phyloP scores from a whole-genome alignment of 2,113 vertebrate species.

The Ailuropoda melanoleuca region DNA sequence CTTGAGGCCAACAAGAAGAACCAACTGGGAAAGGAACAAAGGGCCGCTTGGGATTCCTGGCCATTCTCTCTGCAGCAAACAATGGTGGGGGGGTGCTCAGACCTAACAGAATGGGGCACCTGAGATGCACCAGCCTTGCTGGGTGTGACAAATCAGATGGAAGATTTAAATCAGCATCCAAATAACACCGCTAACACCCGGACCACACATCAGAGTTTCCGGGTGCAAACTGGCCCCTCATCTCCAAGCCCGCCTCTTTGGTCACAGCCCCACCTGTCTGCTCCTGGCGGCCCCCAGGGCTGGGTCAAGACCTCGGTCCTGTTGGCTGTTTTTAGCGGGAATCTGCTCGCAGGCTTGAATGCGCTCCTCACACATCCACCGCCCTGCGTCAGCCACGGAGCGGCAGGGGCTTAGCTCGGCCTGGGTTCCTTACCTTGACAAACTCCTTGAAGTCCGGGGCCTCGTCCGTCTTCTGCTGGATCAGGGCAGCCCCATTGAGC shows the following conservation, averaged over 20 bases:
- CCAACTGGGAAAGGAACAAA: background rate
- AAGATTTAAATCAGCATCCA: rapidly evolving
- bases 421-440: conserved; percentile 89
- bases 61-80: background rate
- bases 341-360: rapidly evolving
- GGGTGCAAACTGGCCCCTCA: background rate
- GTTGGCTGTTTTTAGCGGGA: background rate
- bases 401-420: rapidly evolving
- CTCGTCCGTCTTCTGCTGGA: conserved; percentile 98
- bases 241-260: background rate
- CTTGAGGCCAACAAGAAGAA: background rate
- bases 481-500: conserved; percentile 96
- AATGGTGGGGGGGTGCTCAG: rapidly evolving
- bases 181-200: background rate
- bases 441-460: conserved; percentile 97
- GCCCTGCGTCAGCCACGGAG: rapidly evolving
- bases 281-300: rapidly evolving
- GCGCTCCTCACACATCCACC: rapidly evolving
- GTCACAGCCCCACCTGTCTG: background rate
- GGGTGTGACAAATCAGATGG: background rate
- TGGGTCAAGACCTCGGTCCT: background rate
- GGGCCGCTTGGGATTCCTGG: rapidly evolving
- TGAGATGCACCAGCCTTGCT: background rate
- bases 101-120: background rate
- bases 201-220: background rate